These are phyloP conservation scores for Wiebesia pumilae DNA, from an alignment of 1,140 invertebrate species.

Conservation along the genomic window DNA sequence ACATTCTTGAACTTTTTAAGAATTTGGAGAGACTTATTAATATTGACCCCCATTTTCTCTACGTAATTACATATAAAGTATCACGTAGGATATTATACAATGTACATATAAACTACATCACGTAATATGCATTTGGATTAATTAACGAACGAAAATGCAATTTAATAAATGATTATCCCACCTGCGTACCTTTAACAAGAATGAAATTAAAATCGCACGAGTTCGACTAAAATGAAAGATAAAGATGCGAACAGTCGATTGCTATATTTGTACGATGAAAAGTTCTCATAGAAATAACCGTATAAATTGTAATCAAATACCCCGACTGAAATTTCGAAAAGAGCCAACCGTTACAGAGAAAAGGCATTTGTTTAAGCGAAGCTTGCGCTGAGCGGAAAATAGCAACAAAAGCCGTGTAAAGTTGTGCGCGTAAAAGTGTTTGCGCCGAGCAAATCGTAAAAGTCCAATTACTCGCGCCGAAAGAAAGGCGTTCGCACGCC, in stretches of 20 bases:
- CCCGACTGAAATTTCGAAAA: not conserved
- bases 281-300: not conserved
- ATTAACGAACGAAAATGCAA: too few relatives aligned
- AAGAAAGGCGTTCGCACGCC: conserved; percentile 13
- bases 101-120: too few relatives aligned
- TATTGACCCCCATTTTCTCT: not conserved
- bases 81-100: too few relatives aligned
- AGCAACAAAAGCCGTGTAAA: conserved; percentile 11
- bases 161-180: too few relatives aligned
- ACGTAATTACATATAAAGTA: not conserved
- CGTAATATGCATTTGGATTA: too few relatives aligned
- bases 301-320: not conserved
- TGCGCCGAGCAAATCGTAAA: conserved; percentile 45
- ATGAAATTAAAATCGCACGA: too few relatives aligned
- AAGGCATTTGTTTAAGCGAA: not conserved
- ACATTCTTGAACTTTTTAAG: not conserved
- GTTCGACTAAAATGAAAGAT: too few relatives aligned
- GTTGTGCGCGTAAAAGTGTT: conserved; percentile 14
- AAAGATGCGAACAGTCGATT: too few relatives aligned
- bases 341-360: too few relatives aligned
- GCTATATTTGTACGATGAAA: not conserved
- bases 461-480: conserved; percentile 38
- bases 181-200: too few relatives aligned
- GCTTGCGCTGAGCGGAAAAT: not conserved
- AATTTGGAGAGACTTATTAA: not conserved